These are phyloP conservation scores for Drosophila watanabei DNA, from an alignment of 1,140 invertebrate genomes.

Conservation along the genomic window DNA sequence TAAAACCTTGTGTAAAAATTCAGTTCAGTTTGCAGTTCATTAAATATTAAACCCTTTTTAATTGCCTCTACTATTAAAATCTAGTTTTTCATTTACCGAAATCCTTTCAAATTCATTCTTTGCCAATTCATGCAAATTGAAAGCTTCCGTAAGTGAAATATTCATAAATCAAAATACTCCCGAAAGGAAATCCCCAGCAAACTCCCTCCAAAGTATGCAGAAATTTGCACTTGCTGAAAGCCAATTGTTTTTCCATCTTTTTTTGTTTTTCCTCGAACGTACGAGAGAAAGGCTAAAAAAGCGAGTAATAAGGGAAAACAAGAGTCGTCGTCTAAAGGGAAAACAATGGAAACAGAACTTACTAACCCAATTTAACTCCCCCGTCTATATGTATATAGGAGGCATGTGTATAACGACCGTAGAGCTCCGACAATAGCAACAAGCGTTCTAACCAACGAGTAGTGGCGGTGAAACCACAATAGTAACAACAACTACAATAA, in stretches of 20 bases:
- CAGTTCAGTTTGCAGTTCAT: too few species aligned
- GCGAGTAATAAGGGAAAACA: conserved; percentile 19
- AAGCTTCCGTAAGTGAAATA: conserved; percentile 27
- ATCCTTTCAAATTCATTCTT: conserved; percentile 10
- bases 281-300: conserved; percentile 12
- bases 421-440: conserved; percentile 40
- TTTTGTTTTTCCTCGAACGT: conserved; percentile 14
- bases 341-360: conserved; percentile 72
- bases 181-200: conserved; percentile 23
- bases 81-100: neutral
- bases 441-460: conserved; percentile 39
- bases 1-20: neutral
- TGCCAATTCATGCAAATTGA: conserved; percentile 46
- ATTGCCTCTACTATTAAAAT: conserved; percentile 1
- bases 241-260: conserved; percentile 41
- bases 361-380: conserved; percentile 73
- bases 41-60: neutral
- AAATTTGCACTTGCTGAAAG: conserved; percentile 58
- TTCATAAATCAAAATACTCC: conserved; percentile 39
- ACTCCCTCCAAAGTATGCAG: conserved; percentile 32
- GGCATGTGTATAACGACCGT: conserved; percentile 40
- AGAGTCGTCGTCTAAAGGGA: conserved; percentile 11
- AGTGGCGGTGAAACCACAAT: conserved; percentile 33
- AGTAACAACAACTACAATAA: conserved; percentile 11
- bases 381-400: neutral